Conservation (phyloP, 2,797 vertebrate species). For the Pogoniulus pusillus region DNA sequence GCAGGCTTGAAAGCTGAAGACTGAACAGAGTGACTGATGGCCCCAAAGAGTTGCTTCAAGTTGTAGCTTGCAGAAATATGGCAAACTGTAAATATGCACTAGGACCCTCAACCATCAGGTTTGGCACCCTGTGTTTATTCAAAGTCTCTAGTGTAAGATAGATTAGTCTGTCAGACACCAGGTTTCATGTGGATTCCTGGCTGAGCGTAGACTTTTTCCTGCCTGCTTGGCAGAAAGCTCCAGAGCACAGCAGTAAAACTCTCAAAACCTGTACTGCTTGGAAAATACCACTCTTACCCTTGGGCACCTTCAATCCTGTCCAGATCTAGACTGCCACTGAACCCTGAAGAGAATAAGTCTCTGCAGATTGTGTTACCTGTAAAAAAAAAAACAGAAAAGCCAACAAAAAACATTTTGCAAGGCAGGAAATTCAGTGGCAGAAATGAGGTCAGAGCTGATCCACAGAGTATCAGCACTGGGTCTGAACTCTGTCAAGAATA, state of each 20-base stretch:
- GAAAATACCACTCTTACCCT: slow-evolving; percentile 43
- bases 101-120: not conserved
- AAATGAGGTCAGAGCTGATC: not conserved
- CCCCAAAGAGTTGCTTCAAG: not conserved
- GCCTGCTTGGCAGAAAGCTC: slow-evolving; percentile 40
- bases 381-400: not conserved
- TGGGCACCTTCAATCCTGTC: slow-evolving; percentile 12
- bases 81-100: not conserved
- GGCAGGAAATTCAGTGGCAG: not conserved
- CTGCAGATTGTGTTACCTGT: not conserved
- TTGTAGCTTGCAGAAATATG: slow-evolving; percentile 18
- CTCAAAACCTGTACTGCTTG: slow-evolving; percentile 6
- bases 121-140: slow-evolving; percentile 33
- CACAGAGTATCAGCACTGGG: not conserved
- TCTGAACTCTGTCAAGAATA: not conserved
- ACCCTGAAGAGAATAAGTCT: not conserved
- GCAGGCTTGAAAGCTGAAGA: not conserved
- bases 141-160: not conserved
- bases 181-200: slow-evolving; percentile 24
- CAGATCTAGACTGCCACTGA: not conserved
- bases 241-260: slow-evolving; percentile 18
- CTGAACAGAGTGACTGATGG: not conserved
- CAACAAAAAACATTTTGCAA: not conserved
- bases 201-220: not conserved
- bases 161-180: slow-evolving; percentile 27